Percentiles rank a stretch among this genome's conserved stretches.
Conservation (phyloP, 2,797 vertebrate species). For the Gallirallus australis region DNA sequence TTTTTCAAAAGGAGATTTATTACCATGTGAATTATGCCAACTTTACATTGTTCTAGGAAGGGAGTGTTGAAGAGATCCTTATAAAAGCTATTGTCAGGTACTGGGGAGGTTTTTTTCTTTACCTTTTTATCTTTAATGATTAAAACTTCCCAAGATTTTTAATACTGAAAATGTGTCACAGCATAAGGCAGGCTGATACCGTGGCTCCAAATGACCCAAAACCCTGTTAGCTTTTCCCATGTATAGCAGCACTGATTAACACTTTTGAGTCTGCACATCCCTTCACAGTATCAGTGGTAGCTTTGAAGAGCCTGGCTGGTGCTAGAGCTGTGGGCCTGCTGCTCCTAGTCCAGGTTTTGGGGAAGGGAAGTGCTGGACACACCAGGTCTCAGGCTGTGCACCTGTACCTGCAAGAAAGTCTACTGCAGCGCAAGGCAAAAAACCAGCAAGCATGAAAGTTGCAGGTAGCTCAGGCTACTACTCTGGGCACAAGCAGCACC, state of each 20-base stretch:
- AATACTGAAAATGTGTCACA: background rate
- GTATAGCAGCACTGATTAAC: background rate
- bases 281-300: background rate
- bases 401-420: rapidly evolving
- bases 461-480: background rate
- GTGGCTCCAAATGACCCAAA: background rate
- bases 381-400: background rate
- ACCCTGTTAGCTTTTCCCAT: background rate
- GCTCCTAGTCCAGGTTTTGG: background rate
- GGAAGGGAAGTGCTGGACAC: background rate
- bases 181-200: background rate
- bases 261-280: background rate
- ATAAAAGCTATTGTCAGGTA: background rate
- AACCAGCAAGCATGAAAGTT: background rate
- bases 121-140: background rate
- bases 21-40: background rate
- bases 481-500: background rate
- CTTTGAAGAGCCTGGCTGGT: background rate
- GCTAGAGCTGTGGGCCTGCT: background rate
- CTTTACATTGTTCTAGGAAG: background rate
- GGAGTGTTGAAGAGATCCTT: background rate
- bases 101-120: background rate
- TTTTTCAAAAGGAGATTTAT: background rate
- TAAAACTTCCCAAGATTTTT: background rate
- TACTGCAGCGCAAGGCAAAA: background rate